phyloP scores from a whole-genome alignment of 2,888 invertebrate species.

The Girardia tigrina region DNA sequence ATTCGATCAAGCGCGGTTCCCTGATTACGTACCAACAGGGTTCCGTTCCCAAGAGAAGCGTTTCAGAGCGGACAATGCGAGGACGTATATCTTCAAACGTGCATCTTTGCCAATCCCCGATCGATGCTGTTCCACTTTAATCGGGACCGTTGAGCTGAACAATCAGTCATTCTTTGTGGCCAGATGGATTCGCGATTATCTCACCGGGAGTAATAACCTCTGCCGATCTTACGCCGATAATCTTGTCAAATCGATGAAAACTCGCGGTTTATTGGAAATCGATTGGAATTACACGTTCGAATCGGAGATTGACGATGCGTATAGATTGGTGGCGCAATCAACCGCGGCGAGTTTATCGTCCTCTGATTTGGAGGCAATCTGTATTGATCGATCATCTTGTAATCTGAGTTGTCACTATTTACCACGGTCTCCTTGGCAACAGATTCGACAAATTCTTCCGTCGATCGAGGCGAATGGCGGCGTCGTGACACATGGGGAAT shows the following conservation, averaged over 20 bases:
- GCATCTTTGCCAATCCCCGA: background rate
- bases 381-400: too few species aligned
- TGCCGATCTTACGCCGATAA: too few species aligned
- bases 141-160: background rate
- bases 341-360: background rate
- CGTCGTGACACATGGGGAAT: background rate
- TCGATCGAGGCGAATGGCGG: background rate
- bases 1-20: background rate
- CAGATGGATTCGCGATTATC: background rate
- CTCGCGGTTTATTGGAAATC: background rate
- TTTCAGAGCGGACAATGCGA: background rate
- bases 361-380: too few species aligned
- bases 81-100: background rate
- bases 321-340: background rate
- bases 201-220: too few species aligned
- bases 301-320: background rate
- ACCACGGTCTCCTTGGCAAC: background rate
- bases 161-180: background rate
- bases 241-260: background rate
- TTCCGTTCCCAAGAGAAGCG: background rate
- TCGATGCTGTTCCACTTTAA: background rate
- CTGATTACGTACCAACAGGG: slow-evolving; percentile 24
- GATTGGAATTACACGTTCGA: background rate
- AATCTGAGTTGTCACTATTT: background rate
- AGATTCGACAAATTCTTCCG: background rate